These are phyloP conservation scores for Conistra vaccinii DNA, from an alignment of 2,888 invertebrate species.

Conservation along the genomic window DNA sequence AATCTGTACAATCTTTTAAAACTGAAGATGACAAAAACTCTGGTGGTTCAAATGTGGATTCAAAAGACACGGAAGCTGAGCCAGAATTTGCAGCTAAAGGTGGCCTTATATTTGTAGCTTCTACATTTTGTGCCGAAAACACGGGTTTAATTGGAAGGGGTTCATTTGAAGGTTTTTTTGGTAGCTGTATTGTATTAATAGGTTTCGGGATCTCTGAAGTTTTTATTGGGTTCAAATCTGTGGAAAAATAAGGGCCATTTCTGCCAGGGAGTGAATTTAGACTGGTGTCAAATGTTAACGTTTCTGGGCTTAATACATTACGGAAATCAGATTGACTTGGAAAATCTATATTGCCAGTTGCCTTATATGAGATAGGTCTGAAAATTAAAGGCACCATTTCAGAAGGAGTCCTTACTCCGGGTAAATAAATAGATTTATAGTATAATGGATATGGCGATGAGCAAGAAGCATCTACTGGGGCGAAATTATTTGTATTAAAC, in stretches of 20 bases:
- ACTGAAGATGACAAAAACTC: background rate
- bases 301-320: conserved; percentile 8
- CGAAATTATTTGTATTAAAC: background rate
- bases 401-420: conserved; percentile 39
- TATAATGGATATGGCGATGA: conserved; percentile 19
- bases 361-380: background rate
- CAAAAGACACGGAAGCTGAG: background rate
- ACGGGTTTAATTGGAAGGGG: background rate
- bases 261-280: background rate
- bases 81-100: background rate
- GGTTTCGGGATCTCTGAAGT: background rate
- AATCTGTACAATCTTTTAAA: background rate
- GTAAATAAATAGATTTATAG: conserved; percentile 42
- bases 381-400: background rate
- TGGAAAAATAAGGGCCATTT: background rate
- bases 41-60: background rate
- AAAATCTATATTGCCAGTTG: background rate
- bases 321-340: background rate
- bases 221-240: background rate
- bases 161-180: background rate
- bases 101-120: background rate
- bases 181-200: background rate
- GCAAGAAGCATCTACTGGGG: background rate
- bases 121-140: background rate
- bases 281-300: background rate